Percentiles rank a stretch among this genome's conserved stretches.
Evolutionary conservation across 2,888 invertebrate genomes (phyloP).

Genomic region (Macroteleia sp.): DNA sequence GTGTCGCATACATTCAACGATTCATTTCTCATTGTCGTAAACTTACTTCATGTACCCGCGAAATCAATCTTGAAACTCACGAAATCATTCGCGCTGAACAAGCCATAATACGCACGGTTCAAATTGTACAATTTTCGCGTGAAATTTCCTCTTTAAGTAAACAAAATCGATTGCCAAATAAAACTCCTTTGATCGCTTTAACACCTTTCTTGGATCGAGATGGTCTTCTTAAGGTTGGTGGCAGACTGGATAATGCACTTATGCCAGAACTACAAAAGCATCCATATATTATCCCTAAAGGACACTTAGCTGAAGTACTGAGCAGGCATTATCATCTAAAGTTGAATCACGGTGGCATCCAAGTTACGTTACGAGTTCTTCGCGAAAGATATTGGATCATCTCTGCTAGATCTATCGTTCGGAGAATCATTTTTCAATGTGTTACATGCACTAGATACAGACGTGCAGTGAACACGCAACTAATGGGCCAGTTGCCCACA

Average conservation of each 20-base stretch:
- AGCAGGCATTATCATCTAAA: neutral
- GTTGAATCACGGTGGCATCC: neutral
- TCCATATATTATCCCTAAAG: constrained; percentile 1
- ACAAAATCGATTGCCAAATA: no score
- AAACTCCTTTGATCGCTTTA: neutral
- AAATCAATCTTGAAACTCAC: no score
- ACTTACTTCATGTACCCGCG: no score
- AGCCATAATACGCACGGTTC: no score
- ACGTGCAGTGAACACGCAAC: neutral
- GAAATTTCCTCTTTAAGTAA: no score
- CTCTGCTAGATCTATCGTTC: neutral
- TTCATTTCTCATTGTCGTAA: no score
- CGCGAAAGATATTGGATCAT: neutral
- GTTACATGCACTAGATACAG: neutral
- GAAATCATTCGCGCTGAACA: no score
- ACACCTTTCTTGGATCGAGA: neutral
- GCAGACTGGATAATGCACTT: neutral
- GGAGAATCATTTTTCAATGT: neutral
- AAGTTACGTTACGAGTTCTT: neutral
- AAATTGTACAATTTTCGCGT: no score
- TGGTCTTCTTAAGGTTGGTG: neutral
- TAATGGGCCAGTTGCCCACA: no score
- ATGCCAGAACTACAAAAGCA: neutral
- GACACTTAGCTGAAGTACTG: neutral
- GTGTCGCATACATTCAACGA: no score